phyloP scores from a whole-genome alignment of 2,888 invertebrate genomes.

The Cheilosia impressa region DNA sequence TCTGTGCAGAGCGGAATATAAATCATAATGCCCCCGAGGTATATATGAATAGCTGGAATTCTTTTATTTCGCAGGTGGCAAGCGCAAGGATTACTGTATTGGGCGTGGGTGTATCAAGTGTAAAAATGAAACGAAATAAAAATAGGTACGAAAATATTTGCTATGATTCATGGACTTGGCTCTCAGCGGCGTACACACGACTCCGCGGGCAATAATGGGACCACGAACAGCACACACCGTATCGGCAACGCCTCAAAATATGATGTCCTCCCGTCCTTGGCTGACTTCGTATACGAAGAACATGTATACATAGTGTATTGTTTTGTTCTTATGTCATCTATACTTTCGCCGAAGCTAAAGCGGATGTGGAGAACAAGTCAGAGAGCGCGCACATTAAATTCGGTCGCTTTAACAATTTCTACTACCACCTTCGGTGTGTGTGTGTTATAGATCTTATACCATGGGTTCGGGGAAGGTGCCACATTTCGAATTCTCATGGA shows the following conservation, averaged over 20 bases:
- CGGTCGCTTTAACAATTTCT: slow-evolving; percentile 47
- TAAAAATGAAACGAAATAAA: slow-evolving; percentile 18
- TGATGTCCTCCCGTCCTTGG: slow-evolving; percentile 14
- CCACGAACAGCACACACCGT: slow-evolving; percentile 1
- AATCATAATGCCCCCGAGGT: slow-evolving; percentile 46
- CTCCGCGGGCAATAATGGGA: slow-evolving; percentile 13
- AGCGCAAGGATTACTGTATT: slow-evolving; percentile 5
- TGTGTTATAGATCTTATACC: not conserved
- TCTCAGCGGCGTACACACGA: slow-evolving; percentile 1
- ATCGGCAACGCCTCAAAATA: slow-evolving; percentile 31
- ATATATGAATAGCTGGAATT: slow-evolving; percentile 15
- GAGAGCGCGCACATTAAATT: slow-evolving; percentile 31
- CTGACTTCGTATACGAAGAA: not conserved
- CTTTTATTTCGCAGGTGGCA: slow-evolving; percentile 25
- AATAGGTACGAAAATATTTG: slow-evolving; percentile 9
- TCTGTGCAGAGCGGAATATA: slow-evolving; percentile 32
- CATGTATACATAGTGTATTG: slow-evolving; percentile 10
- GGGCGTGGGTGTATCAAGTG: not conserved
- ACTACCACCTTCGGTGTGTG: not conserved
- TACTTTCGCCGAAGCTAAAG: not conserved
- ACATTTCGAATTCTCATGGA: slow-evolving; percentile 41
- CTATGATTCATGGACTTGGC: slow-evolving; percentile 64
- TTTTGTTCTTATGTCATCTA: slow-evolving; percentile 10
- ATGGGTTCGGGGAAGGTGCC: slow-evolving; percentile 30
- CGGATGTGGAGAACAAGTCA: not conserved